Percentiles rank a stretch among this genome's conserved stretches.
Conservation (phyloP, 2,888 invertebrate species). For the Campaea margaritaria region DNA sequence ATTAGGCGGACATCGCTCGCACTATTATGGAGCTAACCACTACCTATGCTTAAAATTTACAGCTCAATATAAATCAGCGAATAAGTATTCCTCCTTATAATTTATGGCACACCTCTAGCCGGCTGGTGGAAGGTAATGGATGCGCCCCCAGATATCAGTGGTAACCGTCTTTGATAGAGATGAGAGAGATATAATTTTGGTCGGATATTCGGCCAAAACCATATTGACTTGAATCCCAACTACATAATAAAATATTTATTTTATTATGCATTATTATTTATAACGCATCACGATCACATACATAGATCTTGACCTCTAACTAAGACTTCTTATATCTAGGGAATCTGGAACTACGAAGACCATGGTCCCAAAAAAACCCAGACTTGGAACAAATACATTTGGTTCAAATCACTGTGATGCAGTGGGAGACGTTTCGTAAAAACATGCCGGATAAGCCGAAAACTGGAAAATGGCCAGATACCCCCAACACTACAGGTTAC, state of each 20-base stretch:
- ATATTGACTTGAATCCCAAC: not conserved
- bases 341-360: too few species aligned
- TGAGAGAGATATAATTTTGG: not conserved
- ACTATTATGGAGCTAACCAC: conserved; percentile 44
- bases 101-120: conserved; percentile 74
- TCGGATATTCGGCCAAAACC: conserved; percentile 16
- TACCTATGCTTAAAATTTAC: conserved; percentile 65
- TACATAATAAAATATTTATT: not conserved
- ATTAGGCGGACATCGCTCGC: conserved; percentile 23
- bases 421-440: not conserved
- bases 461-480: not conserved
- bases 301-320: too few species aligned
- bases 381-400: too few species aligned
- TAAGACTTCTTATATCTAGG: too few species aligned
- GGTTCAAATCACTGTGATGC: too few species aligned
- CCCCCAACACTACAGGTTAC: conserved; percentile 23
- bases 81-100: conserved; percentile 77
- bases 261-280: too few species aligned
- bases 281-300: too few species aligned
- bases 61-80: conserved; percentile 76
- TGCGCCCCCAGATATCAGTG: conserved; percentile 79
- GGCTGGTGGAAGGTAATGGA: conserved; percentile 78
- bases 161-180: conserved; percentile 50
- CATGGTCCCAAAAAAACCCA: too few species aligned
- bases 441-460: conserved; percentile 11